Base-by-base conservation (phyloP, 1,140 invertebrate genomes). In the Papilio aristodemus region DNA sequence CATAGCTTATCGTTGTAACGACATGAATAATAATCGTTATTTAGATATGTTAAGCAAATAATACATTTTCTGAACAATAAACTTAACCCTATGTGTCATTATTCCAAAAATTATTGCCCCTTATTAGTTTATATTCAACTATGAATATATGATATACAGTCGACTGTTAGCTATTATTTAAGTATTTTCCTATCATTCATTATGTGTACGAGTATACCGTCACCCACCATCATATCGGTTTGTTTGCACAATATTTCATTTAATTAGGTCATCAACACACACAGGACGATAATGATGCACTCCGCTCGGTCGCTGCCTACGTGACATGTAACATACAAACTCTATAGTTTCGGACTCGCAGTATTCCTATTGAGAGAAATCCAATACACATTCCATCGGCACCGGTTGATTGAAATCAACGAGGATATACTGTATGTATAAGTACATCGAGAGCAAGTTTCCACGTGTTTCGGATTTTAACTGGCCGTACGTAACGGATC, bases 1-100 rank as follows among this genome's bases (percentile, higher is more conserved):
- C 19, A 54, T 54, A 54, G 46, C 46, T 54, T 54, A 54, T 54
- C 46, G 19, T 11, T 54, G 19, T 54, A 22, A 54, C 46, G 17
- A 54, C 46, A 54, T 25, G 19, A 54, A 54, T 54, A 54, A 54
- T 54, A 54, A 54, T 22, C 46, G 46, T 54, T 54, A 54, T 54
- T 54, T 22, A 54, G 22, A 54, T 19, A 22, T 54, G 46, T 54
- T 54, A 54, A 54, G 22, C 46, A 54, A 54, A 50, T 50, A 22
- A 50, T 10, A 50, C 46, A 17, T 50, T 22, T 50, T 50, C 17
- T 50, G 22, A 50, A 17, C 9, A 17, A 17, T 17, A 19, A 17
- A 25, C 19, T 22, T 50, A 50, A 50, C 19, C 19, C 17, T 50
- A 10, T 22, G 46, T 46, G 6, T 46, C 43, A 19, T 46, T 46